Evolutionary conservation across 53 echinoderm and acorn worm species (phyloP).

Genomic region (Paracentrotus lividus): DNA sequence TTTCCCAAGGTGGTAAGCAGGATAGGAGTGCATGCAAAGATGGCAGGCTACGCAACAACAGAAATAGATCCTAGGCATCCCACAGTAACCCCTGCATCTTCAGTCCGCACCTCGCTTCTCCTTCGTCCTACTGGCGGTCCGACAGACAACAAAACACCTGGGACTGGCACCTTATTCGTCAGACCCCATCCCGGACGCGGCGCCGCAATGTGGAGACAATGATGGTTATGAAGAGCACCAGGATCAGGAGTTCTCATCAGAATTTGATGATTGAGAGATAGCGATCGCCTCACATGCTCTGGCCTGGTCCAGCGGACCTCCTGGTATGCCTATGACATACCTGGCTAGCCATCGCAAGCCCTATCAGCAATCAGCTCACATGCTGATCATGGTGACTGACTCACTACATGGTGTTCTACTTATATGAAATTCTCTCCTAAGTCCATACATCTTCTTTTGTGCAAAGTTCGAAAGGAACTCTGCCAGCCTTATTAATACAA

Average conservation of each 20-base stretch:
- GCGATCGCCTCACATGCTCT: slow-evolving; percentile 57
- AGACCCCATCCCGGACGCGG: slow-evolving; percentile 73
- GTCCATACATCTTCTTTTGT: no score
- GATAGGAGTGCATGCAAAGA: slow-evolving; percentile 73
- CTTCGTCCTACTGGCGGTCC: slow-evolving; percentile 74
- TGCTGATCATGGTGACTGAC: slow-evolving; percentile 83
- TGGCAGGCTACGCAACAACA: no score
- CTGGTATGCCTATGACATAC: slow-evolving; percentile 71
- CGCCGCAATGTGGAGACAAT: slow-evolving; percentile 75
- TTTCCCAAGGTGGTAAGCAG: slow-evolving; percentile 66
- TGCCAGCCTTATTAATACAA: no score
- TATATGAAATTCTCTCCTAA: no score
- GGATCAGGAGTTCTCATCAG: slow-evolving; percentile 77
- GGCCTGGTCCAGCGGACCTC: slow-evolving; percentile 74
- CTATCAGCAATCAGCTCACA: slow-evolving; percentile 65
- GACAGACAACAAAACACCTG: slow-evolving; percentile 40
- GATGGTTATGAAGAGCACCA: slow-evolving; percentile 75
- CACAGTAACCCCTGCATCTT: slow-evolving; percentile 72
- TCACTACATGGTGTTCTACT: slow-evolving; percentile 79
- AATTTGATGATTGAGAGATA: slow-evolving; percentile 23
- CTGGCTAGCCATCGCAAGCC: slow-evolving; percentile 17
- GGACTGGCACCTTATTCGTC: slow-evolving; percentile 76
- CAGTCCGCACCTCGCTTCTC: slow-evolving; percentile 58
- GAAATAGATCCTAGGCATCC: slow-evolving; percentile 69
- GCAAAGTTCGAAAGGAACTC: no score